These are phyloP conservation scores for Pipistrellus kuhlii DNA, from an alignment of 2,797 vertebrate genomes.

Conservation along the genomic window DNA sequence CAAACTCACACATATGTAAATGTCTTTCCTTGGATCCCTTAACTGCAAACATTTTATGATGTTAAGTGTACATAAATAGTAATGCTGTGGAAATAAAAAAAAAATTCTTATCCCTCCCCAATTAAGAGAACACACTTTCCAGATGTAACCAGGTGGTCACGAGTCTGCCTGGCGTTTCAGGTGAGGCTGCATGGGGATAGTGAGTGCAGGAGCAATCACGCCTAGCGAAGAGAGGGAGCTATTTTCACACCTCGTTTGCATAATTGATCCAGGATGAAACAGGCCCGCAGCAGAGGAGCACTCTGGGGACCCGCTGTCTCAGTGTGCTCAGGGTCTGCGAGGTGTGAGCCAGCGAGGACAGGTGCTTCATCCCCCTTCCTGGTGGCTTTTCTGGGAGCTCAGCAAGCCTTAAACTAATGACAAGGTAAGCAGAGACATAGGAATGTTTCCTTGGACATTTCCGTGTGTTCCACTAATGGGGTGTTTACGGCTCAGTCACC, in stretches of 20 bases:
- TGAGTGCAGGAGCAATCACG: constrained; percentile 86
- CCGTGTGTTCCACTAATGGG: constrained; percentile 84
- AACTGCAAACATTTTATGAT: constrained; percentile 74
- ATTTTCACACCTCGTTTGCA: constrained; percentile 88
- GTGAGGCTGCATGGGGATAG: constrained; percentile 81
- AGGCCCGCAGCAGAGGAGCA: constrained; percentile 87
- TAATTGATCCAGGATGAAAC: constrained; percentile 90
- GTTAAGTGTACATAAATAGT: constrained; percentile 72
- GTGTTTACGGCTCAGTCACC: constrained; percentile 86
- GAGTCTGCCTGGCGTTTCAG: constrained; percentile 85
- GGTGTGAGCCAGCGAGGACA: constrained; percentile 83
- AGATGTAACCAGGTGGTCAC: constrained; percentile 78
- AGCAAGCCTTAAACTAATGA: constrained; percentile 86
- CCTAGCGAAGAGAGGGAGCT: constrained; percentile 87
- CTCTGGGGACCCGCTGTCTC: constrained; percentile 89
- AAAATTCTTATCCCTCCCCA: constrained; percentile 58
- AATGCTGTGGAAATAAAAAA: constrained; percentile 73
- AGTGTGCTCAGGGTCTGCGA: constrained; percentile 86
- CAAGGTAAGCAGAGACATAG: constrained; percentile 87
- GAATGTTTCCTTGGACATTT: constrained; percentile 86
- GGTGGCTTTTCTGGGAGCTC: constrained; percentile 84
- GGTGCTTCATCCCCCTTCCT: constrained; percentile 82
- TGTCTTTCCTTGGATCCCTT: constrained; percentile 68
- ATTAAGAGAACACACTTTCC: constrained; percentile 70
- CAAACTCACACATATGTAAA: constrained; percentile 71